Evolutionary conservation across 2,888 invertebrate genomes (phyloP), one percentile per base, ranked within the genome.

Genomic region (Thyatira batis): DNA sequence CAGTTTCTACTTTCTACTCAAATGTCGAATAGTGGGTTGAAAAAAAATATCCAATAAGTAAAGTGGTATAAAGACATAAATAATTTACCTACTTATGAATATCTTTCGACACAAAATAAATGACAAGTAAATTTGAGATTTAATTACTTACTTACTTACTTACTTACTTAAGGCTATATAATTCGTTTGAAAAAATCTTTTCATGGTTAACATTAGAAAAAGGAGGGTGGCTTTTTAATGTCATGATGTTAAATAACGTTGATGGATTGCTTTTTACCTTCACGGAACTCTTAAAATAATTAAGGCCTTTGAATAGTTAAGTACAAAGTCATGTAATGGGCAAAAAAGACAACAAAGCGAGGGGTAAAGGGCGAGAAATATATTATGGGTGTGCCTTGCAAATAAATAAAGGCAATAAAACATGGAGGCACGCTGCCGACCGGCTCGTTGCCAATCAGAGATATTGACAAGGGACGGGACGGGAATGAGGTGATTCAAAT

Each of bases 361-460:
- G 44, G 8, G 33, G 33, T 13, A 33, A 45, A 43, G 20, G 51
- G 11, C 30, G 25, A 49, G 45, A 45, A 46, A 50, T 48, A 50
- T 48, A 23, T 45, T 50, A 50, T 33, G 45, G 45, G 45, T 39
- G 25, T 25, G 53, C 53, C 33, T 50, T 55, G 65, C 67, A 64
- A 77, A 78, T 76, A 77, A 79, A 80, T 78, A 76, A 74, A 76
- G 67, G 75, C 69, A 77, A 83, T 79, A 81, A 78, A 78, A 69
- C 69, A 70, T 62, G 67, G 64, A 64, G 57, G 58, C 58, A 58
- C 56, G 62, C 63, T 63, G 65, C 65, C 71, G 70, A 63, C 63
- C 69, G 67, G 55, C 64, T 63, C 64, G 69, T 66, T 77, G 76
- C 80, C 83, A 84, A 84, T 85, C 86, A 85, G 73, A 67, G 71